These are phyloP conservation scores for Alectura lathami DNA, from an alignment of 2,113 vertebrate species.

Conservation along the genomic window DNA sequence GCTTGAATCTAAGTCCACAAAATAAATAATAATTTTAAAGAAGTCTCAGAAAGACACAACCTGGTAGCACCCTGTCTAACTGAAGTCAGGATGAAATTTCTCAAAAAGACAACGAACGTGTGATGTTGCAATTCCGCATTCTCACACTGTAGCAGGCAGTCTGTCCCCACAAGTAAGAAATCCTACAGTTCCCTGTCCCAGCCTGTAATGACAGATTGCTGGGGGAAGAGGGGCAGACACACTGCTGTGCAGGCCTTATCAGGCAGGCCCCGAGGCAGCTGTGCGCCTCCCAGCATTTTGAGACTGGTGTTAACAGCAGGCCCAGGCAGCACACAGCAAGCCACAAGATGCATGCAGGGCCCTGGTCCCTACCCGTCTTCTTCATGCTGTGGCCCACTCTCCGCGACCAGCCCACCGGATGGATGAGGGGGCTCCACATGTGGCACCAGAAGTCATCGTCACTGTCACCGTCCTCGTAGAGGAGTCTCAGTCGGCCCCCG, in stretches of 20 bases:
- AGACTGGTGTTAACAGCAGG: neutral
- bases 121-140: neutral
- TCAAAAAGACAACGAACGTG: neutral
- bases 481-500: conserved; percentile 88
- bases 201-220: neutral
- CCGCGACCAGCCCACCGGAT: conserved; percentile 91
- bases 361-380: conserved; percentile 72
- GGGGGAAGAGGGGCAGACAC: neutral
- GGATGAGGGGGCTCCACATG: conserved; percentile 91
- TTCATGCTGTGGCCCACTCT: conserved; percentile 89
- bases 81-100: neutral
- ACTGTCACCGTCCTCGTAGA: conserved; percentile 85
- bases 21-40: too few relatives aligned
- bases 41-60: neutral
- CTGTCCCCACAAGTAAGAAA: neutral
- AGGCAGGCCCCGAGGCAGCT: neutral
- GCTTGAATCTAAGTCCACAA: neutral
- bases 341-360: neutral
- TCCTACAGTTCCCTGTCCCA: neutral
- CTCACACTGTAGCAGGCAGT: neutral
- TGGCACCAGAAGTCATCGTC: conserved; percentile 95
- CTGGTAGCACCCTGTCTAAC: neutral
- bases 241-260: neutral
- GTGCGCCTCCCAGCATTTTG: neutral
- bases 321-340: neutral